Conservation (phyloP, 2,797 vertebrate species). For the Catamblyrhynchus diadema region DNA sequence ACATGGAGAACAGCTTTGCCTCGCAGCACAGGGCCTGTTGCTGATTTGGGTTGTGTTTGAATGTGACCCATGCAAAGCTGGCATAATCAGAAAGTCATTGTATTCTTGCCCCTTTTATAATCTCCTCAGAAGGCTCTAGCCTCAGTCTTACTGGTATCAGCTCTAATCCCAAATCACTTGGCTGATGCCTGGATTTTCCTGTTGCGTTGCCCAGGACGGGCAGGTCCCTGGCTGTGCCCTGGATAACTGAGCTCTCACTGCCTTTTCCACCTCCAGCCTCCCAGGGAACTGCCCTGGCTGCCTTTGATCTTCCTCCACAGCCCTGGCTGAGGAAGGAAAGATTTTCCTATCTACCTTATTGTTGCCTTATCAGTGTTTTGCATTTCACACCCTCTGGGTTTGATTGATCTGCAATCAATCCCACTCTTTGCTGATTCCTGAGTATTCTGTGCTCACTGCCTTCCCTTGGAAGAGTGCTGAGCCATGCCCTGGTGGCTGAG, state of each 20-base stretch:
- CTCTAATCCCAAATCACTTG: background rate
- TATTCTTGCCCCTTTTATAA: background rate
- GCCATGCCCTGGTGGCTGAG: fast-evolving
- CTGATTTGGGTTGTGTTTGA: background rate
- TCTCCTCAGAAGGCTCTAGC: background rate
- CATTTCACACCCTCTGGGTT: background rate
- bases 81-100: background rate
- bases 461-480: background rate
- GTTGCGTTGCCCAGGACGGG: background rate
- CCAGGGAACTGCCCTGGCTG: background rate
- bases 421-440: background rate
- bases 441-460: background rate
- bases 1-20: background rate
- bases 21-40: fast-evolving
- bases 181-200: background rate
- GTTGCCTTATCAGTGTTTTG: background rate
- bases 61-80: background rate
- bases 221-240: background rate
- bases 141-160: background rate
- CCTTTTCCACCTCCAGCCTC: background rate
- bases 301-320: background rate
- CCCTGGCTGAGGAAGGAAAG: background rate
- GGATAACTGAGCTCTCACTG: fast-evolving
- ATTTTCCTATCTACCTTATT: background rate
- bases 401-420: background rate